Evolutionary conservation across 2,888 invertebrate genomes (phyloP).

Genomic region (Eupeodes luniger): DNA sequence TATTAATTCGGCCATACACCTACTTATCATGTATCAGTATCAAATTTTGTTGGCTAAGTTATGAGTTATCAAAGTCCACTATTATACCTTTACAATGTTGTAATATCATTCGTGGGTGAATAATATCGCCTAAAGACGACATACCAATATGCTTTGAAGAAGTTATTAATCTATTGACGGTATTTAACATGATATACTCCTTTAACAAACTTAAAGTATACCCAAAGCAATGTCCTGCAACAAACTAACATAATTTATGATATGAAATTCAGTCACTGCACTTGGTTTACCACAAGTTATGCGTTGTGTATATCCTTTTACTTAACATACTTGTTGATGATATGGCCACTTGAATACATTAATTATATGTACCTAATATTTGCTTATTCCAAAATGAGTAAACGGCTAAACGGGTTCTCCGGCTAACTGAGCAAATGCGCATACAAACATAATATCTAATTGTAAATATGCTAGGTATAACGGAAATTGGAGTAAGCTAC

Average conservation of each 20-base stretch:
- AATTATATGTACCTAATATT: constrained; percentile 40
- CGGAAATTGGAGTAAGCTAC: neutral
- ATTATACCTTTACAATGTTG: too few species aligned
- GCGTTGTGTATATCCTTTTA: neutral
- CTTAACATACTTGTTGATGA: constrained; percentile 51
- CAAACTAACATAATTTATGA: constrained; percentile 55
- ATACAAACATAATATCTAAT: constrained; percentile 1
- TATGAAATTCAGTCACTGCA: constrained; percentile 43
- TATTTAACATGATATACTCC: too few species aligned
- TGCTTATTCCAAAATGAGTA: constrained; percentile 10
- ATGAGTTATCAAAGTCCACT: too few species aligned
- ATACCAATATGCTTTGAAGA: too few species aligned
- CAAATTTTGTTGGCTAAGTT: too few species aligned
- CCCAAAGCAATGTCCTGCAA: neutral
- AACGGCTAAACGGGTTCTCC: constrained; percentile 22
- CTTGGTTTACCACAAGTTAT: constrained; percentile 34
- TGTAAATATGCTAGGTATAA: neutral
- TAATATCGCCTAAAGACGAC: too few species aligned
- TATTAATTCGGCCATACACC: too few species aligned
- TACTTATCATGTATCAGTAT: too few species aligned
- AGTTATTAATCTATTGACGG: too few species aligned
- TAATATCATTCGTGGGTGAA: too few species aligned
- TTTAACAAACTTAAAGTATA: too few species aligned
- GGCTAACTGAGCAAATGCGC: constrained; percentile 32
- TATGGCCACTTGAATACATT: constrained; percentile 6